Base-by-base conservation (phyloP, 2,888 invertebrate species). In the Miltochrista miniata region DNA sequence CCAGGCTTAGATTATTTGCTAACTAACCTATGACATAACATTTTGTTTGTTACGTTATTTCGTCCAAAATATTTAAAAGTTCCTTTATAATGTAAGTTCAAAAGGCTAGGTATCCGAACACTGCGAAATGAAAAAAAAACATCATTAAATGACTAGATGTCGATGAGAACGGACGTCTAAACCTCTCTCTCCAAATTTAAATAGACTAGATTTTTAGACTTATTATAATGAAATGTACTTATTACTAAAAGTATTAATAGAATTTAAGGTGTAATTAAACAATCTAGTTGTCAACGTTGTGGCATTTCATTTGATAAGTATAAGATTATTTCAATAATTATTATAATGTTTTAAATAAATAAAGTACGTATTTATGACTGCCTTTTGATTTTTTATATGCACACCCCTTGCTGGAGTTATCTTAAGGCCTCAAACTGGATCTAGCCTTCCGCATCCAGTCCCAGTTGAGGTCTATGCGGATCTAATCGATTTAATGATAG, bases 341-440 rank as follows among this genome's bases (percentile, higher is more conserved):
- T 80, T 78, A 79, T 76, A 76, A 84, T 79, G 88, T 88, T 89
- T 88, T 86, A 86, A 89, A 86, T 88, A 87, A 83, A 84, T 80
- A 76, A 87, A 68, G 79, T 85, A 85, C 79, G 78, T 87, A 90
- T 90, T 89, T 90, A 88, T 88, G 90, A 87, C 78, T 83, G 84
- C 85, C 82, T 76, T 67, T 75, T 59, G 53, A 76, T 52, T 61
- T 66, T 76, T 81, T 14, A 11, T 29, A 35, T 35, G 5, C 9
- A 24, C 2, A 24, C 18, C 5, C 5, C 18, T 24, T 24, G 18
- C n/a, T n/a, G n/a, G n/a, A n/a, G n/a, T n/a, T n/a, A n/a, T n/a
- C n/a, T n/a, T n/a, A n/a, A n/a, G n/a, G n/a, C n/a, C n/a, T n/a
- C n/a, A n/a, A n/a, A n/a, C n/a, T n/a, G n/a, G n/a, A n/a, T n/a